phyloP scores from a whole-genome alignment of 2,888 invertebrate genomes.

The Catocala nupta region DNA sequence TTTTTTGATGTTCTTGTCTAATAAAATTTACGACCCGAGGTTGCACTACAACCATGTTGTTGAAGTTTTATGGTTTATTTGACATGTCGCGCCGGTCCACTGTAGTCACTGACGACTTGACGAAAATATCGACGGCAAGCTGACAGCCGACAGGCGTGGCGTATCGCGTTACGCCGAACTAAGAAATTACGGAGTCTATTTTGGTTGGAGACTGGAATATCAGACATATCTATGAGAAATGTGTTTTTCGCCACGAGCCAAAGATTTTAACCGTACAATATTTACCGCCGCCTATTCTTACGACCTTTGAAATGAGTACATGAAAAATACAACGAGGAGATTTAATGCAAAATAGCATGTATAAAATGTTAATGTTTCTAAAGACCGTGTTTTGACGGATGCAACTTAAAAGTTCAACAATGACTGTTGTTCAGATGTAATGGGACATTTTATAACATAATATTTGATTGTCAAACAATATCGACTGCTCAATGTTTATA shows the following conservation, averaged over 20 bases:
- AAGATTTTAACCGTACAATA: conserved; percentile 31
- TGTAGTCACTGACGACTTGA: conserved; percentile 66
- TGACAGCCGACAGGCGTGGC: conserved; percentile 74
- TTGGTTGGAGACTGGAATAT: conserved; percentile 63
- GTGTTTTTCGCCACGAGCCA: conserved; percentile 34
- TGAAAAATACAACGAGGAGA: neutral
- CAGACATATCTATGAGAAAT: conserved; percentile 47
- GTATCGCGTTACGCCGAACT: conserved; percentile 75
- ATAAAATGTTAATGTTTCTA: conserved; percentile 24
- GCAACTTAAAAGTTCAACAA: conserved; percentile 54
- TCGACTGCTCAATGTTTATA: conserved; percentile 67
- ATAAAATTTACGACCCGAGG: conserved; percentile 53
- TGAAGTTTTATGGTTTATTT: conserved; percentile 72
- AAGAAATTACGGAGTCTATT: conserved; percentile 71
- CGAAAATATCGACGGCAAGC: conserved; percentile 79
- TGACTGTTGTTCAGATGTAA: conserved; percentile 40
- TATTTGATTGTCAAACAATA: conserved; percentile 60
- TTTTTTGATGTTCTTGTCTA: conserved; percentile 38
- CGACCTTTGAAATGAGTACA: conserved; percentile 6
- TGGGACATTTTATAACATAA: conserved; percentile 61
- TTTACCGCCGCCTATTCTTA: conserved; percentile 2
- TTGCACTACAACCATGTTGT: conserved; percentile 27
- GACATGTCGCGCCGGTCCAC: conserved; percentile 64
- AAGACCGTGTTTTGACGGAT: conserved; percentile 39
- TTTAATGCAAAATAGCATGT: conserved; percentile 12